phyloP scores from a whole-genome alignment of 2,113 vertebrate species.

The Dendrocopos noguchii region DNA sequence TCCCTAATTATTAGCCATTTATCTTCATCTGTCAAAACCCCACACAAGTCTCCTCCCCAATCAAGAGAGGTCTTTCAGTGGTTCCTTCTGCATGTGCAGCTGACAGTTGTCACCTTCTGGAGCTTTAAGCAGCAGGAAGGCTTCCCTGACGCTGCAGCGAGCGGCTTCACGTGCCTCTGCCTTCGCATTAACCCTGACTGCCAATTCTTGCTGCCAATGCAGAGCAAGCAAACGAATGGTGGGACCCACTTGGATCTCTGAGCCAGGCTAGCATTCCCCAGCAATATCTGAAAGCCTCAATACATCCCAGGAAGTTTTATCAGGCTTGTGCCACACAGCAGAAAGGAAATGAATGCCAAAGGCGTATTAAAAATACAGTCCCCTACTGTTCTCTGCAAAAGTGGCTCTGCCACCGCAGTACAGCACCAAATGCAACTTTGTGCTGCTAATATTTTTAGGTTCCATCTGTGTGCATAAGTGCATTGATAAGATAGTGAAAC shows the following conservation, averaged over 20 bases:
- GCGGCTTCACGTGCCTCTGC: background rate
- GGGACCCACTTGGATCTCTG: background rate
- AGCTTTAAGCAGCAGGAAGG: background rate
- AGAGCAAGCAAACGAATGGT: background rate
- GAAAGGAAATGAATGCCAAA: slow-evolving; percentile 8
- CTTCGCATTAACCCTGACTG: background rate
- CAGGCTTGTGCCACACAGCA: background rate
- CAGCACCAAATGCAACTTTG: background rate
- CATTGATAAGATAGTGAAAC: slow-evolving; percentile 12
- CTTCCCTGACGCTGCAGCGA: background rate
- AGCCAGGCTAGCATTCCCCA: background rate
- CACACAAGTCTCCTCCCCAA: background rate
- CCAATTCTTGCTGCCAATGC: background rate
- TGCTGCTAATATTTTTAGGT: slow-evolving; percentile 27
- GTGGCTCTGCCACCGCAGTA: background rate
- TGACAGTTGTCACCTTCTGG: background rate
- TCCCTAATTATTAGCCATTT: background rate
- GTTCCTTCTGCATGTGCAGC: background rate
- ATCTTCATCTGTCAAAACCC: background rate
- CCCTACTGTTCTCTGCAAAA: background rate
- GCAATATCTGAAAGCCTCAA: background rate
- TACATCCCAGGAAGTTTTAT: background rate
- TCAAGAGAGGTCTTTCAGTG: background rate
- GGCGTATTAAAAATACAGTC: background rate
- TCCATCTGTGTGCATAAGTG: background rate